These are phyloP conservation scores for Brachyistius frenatus DNA, from an alignment of 2,113 vertebrate species.

Conservation along the genomic window DNA sequence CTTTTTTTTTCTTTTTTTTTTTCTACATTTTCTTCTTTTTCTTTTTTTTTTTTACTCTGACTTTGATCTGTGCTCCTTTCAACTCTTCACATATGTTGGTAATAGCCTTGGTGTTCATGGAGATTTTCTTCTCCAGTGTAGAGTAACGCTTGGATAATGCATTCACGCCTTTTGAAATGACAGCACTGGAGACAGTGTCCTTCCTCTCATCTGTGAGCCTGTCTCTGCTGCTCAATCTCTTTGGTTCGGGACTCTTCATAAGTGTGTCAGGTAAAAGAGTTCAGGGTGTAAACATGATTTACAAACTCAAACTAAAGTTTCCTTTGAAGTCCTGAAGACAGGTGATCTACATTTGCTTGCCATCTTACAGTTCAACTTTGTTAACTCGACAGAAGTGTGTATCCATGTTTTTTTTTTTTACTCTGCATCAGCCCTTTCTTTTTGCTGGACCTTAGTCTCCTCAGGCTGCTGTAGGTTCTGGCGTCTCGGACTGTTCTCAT, in stretches of 20 bases:
- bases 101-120: conserved; percentile 74
- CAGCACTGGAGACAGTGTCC: conserved; percentile 55
- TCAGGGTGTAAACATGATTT: conserved; percentile 20
- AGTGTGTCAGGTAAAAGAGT: conserved; percentile 42
- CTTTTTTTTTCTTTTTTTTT: conserved; percentile 33
- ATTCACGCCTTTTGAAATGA: conserved; percentile 69
- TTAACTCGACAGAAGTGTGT: neutral
- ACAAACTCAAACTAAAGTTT: conserved; percentile 44
- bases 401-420: neutral
- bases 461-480: neutral
- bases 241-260: conserved; percentile 36
- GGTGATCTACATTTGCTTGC: neutral
- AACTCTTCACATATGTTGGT: conserved; percentile 69
- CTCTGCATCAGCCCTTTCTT: neutral
- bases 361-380: neutral
- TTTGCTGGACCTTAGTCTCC: neutral
- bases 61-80: conserved; percentile 75
- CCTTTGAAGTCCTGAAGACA: conserved; percentile 8
- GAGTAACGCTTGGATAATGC: conserved; percentile 67
- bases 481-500: too few relatives aligned
- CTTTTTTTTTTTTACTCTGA: conserved; percentile 26
- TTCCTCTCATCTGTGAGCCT: conserved; percentile 45
- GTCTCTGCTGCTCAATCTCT: conserved; percentile 40
- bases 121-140: conserved; percentile 59
- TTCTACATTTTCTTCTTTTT: conserved; percentile 1